phyloP scores from a whole-genome alignment of 2,888 invertebrate genomes.

The Clostera curtula region DNA sequence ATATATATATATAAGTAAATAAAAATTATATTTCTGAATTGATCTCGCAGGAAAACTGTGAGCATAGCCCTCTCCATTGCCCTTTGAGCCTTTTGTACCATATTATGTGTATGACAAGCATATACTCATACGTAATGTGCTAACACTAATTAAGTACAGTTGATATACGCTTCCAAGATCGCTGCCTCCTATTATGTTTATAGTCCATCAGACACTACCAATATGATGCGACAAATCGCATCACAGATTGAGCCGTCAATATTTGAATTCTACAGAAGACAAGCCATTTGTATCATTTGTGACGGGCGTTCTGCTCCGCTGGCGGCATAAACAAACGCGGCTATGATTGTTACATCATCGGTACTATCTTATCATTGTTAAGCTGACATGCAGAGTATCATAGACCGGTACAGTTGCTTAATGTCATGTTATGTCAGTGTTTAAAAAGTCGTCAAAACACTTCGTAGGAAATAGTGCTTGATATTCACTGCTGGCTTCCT shows the following conservation, averaged over 20 bases:
- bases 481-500: not conserved
- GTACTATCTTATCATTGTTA: conserved; percentile 20
- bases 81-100: too few species aligned
- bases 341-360: conserved; percentile 36
- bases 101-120: too few species aligned
- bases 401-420: conserved; percentile 1
- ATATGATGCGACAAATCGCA: conserved; percentile 1
- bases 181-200: not conserved
- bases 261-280: conserved; percentile 8
- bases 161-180: too few species aligned
- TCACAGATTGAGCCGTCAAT: conserved; percentile 2
- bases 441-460: too few species aligned
- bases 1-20: too few species aligned
- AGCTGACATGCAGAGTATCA: conserved; percentile 13
- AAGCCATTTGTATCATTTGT: conserved; percentile 3
- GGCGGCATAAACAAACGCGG: conserved; percentile 35
- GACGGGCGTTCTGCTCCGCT: conserved; percentile 32
- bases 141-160: too few species aligned
- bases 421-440: conserved; percentile 7
- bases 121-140: too few species aligned
- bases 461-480: not conserved
- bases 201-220: not conserved
- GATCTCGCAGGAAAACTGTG: too few species aligned
- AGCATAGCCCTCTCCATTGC: too few species aligned
- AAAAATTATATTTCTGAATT: too few species aligned